These are phyloP conservation scores for Morone chrysops DNA, from an alignment of 2,113 vertebrate species.

Conservation along the genomic window DNA sequence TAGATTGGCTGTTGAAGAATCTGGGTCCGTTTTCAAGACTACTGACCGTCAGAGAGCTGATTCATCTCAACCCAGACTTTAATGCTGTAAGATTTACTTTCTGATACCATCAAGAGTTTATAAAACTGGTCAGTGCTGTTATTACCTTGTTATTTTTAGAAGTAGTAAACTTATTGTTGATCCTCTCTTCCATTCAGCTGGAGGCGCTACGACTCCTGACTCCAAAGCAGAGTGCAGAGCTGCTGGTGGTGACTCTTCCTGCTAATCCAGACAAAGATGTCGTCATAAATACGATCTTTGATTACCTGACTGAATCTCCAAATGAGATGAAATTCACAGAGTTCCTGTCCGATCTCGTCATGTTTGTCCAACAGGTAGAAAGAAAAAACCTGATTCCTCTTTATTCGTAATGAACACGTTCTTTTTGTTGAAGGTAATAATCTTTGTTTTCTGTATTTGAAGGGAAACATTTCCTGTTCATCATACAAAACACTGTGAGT, in stretches of 20 bases:
- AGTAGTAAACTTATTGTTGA: neutral
- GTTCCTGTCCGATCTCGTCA: constrained; percentile 57
- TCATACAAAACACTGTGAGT: constrained; percentile 76
- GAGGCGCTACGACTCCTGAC: constrained; percentile 65
- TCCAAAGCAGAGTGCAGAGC: constrained; percentile 66
- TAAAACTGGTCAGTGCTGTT: neutral
- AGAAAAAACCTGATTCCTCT: neutral
- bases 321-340: constrained; percentile 18
- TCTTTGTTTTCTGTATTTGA: constrained; percentile 30
- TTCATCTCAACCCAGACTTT: constrained; percentile 70
- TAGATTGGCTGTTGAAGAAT: constrained; percentile 71
- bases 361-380: constrained; percentile 53
- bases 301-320: constrained; percentile 53
- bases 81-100: constrained; percentile 65
- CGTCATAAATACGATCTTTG: constrained; percentile 71
- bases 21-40: constrained; percentile 71
- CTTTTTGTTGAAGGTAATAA: neutral
- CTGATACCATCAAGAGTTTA: neutral
- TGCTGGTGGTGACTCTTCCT: constrained; percentile 61
- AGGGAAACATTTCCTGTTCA: constrained; percentile 71
- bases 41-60: constrained; percentile 50
- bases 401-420: neutral
- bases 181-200: constrained; percentile 57
- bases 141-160: neutral
- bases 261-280: constrained; percentile 29